These are phyloP conservation scores for Caenorhabditis virilis DNA, from an alignment of 2,888 invertebrate species.

Conservation along the genomic window DNA sequence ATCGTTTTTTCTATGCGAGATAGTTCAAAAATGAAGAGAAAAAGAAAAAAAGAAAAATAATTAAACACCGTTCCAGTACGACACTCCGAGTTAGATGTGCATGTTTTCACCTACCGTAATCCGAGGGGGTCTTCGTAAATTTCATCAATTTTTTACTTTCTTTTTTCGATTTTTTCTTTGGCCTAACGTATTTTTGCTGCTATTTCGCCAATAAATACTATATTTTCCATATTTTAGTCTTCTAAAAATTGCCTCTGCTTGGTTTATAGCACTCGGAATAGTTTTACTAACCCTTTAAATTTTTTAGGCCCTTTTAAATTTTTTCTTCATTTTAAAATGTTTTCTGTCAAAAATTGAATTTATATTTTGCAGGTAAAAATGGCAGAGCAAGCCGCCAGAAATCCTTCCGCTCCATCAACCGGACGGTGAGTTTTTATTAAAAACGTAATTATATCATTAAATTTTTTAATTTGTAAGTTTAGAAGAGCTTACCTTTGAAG, in stretches of 20 bases:
- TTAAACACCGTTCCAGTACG: constrained; percentile 25
- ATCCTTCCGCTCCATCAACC: constrained; percentile 46
- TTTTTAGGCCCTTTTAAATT: background rate
- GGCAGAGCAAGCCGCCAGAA: constrained; percentile 43
- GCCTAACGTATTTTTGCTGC: constrained; percentile 17
- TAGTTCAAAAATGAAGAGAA: background rate
- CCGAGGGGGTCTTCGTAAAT: background rate
- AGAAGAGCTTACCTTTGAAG: no score
- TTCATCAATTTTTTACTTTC: constrained; percentile 9
- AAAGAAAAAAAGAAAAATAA: constrained; percentile 2
- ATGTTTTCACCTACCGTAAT: constrained; percentile 16
- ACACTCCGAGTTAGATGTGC: constrained; percentile 38
- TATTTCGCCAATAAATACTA: background rate
- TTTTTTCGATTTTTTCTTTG: constrained; percentile 24
- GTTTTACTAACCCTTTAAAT: no score
- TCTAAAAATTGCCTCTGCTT: no score
- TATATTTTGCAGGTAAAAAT: constrained; percentile 46
- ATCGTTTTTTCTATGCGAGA: no score
- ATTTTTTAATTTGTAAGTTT: no score
- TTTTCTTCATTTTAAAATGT: constrained; percentile 3
- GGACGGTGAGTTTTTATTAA: constrained; percentile 39
- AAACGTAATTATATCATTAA: no score
- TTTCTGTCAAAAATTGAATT: background rate
- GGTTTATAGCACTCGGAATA: background rate
- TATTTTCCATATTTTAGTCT: background rate